These are phyloP conservation scores for Bubo bubo DNA, from an alignment of 2,113 vertebrate species.

Conservation along the genomic window DNA sequence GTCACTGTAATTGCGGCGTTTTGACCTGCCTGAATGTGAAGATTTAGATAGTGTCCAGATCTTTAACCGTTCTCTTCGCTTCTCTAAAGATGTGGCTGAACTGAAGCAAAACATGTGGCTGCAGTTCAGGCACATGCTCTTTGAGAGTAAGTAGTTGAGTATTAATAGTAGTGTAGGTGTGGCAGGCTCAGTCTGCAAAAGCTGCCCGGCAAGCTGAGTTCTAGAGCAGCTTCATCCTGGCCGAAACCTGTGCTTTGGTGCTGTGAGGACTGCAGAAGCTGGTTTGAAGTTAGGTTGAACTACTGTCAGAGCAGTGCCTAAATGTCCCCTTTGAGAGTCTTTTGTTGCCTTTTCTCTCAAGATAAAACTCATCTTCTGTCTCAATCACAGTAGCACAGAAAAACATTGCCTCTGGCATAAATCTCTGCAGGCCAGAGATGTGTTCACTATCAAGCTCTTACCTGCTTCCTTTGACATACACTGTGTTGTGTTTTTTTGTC, in stretches of 20 bases:
- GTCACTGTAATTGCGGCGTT: fast-evolving
- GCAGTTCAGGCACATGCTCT: background rate
- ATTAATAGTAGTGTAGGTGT: too few relatives aligned
- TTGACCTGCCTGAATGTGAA: background rate
- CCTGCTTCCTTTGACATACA: background rate
- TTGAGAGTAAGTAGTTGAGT: background rate
- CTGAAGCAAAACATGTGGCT: background rate
- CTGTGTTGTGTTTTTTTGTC: background rate
- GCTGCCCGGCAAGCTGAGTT: background rate
- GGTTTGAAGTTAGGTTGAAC: background rate
- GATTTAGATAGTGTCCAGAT: background rate
- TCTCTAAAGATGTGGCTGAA: background rate
- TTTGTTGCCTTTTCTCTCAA: background rate
- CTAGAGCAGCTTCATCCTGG: background rate
- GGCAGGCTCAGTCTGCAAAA: background rate
- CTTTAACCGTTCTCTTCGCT: background rate
- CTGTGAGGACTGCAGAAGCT: background rate
- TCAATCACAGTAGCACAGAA: background rate
- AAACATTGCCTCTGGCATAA: background rate
- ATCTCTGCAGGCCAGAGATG: background rate
- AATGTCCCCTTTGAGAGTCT: background rate
- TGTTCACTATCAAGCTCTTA: background rate
- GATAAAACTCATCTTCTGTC: background rate
- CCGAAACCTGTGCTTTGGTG: background rate
- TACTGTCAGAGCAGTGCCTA: background rate